Percentiles rank a stretch among this genome's conserved stretches.
phyloP scores from a whole-genome alignment of 2,888 invertebrate genomes.

The Linnaemya vulpina region DNA sequence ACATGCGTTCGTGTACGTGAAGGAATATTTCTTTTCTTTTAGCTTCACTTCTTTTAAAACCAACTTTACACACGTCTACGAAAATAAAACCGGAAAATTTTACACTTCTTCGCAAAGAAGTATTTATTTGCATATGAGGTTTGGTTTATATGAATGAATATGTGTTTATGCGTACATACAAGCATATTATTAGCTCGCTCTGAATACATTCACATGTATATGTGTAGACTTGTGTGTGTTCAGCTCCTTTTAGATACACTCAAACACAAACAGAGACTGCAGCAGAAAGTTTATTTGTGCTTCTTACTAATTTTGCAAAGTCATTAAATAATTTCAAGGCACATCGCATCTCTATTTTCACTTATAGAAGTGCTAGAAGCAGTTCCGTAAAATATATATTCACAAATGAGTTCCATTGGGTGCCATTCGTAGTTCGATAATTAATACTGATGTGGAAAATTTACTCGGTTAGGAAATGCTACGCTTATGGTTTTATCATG shows the following conservation, averaged over 20 bases:
- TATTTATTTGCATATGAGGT: neutral
- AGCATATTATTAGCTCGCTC: conserved; percentile 55
- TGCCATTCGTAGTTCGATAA: too few species aligned
- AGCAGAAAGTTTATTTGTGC: conserved; percentile 39
- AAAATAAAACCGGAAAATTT: conserved; percentile 20
- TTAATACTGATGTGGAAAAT: too few species aligned
- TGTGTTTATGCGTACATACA: neutral
- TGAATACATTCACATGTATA: neutral
- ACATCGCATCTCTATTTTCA: conserved; percentile 38
- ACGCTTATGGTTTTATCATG: too few species aligned
- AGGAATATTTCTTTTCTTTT: neutral
- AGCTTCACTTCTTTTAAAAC: conserved; percentile 16
- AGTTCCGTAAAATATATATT: conserved; percentile 19
- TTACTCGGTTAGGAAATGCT: too few species aligned
- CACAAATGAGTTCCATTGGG: too few species aligned
- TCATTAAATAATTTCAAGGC: conserved; percentile 66
- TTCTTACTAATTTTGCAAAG: conserved; percentile 61
- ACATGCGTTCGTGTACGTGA: neutral
- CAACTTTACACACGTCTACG: conserved; percentile 38
- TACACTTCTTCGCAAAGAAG: conserved; percentile 10
- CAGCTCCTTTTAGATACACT: neutral
- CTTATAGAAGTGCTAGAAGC: neutral
- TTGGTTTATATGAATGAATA: neutral
- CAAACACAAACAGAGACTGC: neutral
- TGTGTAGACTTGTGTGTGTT: neutral